These are phyloP conservation scores for Streptopelia turtur DNA, from an alignment of 2,797 vertebrate genomes.

Conservation along the genomic window DNA sequence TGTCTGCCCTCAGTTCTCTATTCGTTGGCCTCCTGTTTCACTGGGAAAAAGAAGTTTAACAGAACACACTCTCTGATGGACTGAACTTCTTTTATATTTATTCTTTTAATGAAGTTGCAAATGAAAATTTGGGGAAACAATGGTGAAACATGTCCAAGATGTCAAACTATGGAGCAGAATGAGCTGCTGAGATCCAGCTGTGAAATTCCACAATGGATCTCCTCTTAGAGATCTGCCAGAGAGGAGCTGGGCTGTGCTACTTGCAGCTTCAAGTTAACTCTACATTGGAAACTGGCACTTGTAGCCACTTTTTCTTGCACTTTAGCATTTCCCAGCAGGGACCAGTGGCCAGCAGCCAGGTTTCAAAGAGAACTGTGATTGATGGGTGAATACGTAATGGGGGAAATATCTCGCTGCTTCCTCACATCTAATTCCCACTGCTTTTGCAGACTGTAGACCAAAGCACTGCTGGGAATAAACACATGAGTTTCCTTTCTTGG, in stretches of 20 bases:
- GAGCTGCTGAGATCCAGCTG: conserved; percentile 51
- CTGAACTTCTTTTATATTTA: conserved; percentile 9
- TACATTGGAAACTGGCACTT: conserved; percentile 15
- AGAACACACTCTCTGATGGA: neutral
- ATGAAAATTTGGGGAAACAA: conserved; percentile 49
- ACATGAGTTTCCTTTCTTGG: conserved; percentile 63
- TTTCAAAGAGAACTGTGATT: conserved; percentile 63
- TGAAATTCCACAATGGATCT: conserved; percentile 56
- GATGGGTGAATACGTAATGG: conserved; percentile 68
- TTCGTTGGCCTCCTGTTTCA: neutral
- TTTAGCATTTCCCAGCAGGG: conserved; percentile 63
- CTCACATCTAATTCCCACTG: conserved; percentile 71
- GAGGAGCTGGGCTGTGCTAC: neutral
- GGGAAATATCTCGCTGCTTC: conserved; percentile 62
- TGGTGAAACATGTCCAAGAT: conserved; percentile 45
- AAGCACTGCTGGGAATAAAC: conserved; percentile 65
- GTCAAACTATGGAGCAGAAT: neutral
- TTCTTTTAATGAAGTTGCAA: conserved; percentile 12
- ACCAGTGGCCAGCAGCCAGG: conserved; percentile 52
- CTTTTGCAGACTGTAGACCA: conserved; percentile 50
- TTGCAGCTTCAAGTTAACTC: conserved; percentile 53
- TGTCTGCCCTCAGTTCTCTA: neutral
- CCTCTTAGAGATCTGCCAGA: conserved; percentile 14
- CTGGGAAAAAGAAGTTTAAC: neutral
- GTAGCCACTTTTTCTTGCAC: neutral